Evolutionary conservation across 2,113 vertebrate species (phyloP).

Genomic region (Phyllostomus hastatus): DNA sequence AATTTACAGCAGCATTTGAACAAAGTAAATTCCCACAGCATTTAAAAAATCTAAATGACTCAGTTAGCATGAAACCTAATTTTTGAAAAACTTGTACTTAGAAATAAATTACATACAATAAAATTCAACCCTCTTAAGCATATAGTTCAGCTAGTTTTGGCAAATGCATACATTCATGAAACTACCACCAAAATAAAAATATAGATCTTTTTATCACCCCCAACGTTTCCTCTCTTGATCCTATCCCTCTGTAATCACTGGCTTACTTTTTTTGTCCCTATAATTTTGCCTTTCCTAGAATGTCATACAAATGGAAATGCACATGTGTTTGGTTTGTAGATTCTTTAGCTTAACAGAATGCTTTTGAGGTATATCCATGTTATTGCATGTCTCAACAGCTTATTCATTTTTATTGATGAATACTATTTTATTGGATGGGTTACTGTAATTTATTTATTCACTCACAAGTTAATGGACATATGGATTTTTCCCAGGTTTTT

Average conservation of each 20-base stretch:
- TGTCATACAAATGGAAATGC: neutral
- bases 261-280: neutral
- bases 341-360: neutral
- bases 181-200: neutral
- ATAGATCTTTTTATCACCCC: neutral
- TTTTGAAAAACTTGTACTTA: neutral
- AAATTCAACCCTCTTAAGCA: neutral
- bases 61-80: neutral
- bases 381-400: neutral
- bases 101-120: neutral
- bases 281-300: neutral
- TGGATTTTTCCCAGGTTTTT: neutral
- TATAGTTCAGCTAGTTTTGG: neutral
- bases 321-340: neutral
- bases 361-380: neutral
- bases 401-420: neutral
- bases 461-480: neutral
- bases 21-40: neutral
- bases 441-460: neutral
- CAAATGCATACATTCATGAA: neutral
- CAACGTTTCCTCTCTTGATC: neutral
- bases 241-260: neutral
- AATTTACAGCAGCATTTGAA: neutral
- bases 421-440: neutral
- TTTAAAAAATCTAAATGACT: neutral